Evolutionary conservation across 2,113 vertebrate species (phyloP).

Genomic region (Sinocyclocheilus anophthalmus): DNA sequence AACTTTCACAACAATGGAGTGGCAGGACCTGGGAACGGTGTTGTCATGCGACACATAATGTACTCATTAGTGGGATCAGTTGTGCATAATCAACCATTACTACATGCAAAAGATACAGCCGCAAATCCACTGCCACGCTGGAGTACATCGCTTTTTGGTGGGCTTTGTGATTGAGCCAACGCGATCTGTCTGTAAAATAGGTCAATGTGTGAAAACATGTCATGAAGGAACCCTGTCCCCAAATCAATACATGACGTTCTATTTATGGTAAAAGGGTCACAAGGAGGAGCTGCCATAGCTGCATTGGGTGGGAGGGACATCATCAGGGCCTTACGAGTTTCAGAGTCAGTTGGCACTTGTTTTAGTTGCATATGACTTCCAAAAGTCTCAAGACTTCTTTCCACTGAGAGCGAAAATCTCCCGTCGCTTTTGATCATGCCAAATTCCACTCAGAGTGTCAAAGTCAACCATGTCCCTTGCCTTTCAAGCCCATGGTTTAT

Average conservation of each 20-base stretch:
- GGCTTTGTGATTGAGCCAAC: constrained; percentile 37
- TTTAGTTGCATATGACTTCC: constrained; percentile 64
- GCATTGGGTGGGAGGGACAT: constrained; percentile 63
- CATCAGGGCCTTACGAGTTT: constrained; percentile 50
- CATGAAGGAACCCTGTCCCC: constrained; percentile 66
- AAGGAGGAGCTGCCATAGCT: constrained; percentile 68
- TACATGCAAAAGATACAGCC: constrained; percentile 31
- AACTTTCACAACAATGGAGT: not conserved
- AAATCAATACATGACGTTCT: constrained; percentile 75
- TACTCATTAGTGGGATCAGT: constrained; percentile 45
- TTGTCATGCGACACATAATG: constrained; percentile 43
- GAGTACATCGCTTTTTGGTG: constrained; percentile 17
- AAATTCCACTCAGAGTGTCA: constrained; percentile 63
- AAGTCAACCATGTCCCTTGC: constrained; percentile 53
- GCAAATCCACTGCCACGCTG: not conserved
- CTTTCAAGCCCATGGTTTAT: constrained; percentile 1
- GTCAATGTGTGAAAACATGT: constrained; percentile 72
- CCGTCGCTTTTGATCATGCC: constrained; percentile 55
- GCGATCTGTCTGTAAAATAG: constrained; percentile 72
- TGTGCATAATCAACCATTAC: constrained; percentile 46
- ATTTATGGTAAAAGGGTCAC: constrained; percentile 78
- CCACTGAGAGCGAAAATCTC: constrained; percentile 54
- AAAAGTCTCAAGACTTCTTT: constrained; percentile 64
- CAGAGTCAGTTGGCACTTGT: constrained; percentile 56
- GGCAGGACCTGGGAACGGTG: constrained; percentile 1